phyloP scores from a whole-genome alignment of 2,113 vertebrate genomes.

The Corapipo altera region DNA sequence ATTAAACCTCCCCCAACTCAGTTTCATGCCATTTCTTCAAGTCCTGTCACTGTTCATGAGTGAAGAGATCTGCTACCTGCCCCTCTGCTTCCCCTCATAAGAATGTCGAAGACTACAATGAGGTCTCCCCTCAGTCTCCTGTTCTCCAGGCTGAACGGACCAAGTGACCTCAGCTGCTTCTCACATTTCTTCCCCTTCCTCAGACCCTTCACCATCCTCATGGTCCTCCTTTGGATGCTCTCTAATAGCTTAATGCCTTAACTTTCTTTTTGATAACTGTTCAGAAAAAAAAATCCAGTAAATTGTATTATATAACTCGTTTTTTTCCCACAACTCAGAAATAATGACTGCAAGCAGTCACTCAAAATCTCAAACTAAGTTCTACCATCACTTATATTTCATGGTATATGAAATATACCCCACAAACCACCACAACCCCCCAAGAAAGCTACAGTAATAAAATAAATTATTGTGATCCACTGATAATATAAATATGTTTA shows the following conservation, averaged over 20 bases:
- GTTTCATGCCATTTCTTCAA: accelerated
- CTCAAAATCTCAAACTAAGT: background rate
- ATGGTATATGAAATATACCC: background rate
- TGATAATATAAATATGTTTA: background rate
- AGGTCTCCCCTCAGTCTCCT: background rate
- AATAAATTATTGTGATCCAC: background rate
- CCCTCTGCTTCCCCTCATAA: too few species aligned
- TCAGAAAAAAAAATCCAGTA: background rate
- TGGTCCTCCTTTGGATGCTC: background rate
- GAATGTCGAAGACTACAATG: too few species aligned
- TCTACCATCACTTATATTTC: background rate
- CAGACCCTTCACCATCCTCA: background rate
- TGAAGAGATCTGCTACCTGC: background rate
- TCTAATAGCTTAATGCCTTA: too few species aligned
- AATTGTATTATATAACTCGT: background rate
- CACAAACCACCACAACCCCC: background rate
- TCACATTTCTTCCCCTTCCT: background rate
- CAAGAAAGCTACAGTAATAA: background rate
- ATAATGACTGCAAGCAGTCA: background rate
- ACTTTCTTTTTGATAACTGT: background rate
- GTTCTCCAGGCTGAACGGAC: background rate
- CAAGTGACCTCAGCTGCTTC: background rate
- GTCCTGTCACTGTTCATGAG: background rate
- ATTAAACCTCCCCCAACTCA: background rate
- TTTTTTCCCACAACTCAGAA: background rate